These are phyloP conservation scores for Prionailurus viverrinus DNA, from an alignment of 2,113 vertebrate species.

Conservation along the genomic window DNA sequence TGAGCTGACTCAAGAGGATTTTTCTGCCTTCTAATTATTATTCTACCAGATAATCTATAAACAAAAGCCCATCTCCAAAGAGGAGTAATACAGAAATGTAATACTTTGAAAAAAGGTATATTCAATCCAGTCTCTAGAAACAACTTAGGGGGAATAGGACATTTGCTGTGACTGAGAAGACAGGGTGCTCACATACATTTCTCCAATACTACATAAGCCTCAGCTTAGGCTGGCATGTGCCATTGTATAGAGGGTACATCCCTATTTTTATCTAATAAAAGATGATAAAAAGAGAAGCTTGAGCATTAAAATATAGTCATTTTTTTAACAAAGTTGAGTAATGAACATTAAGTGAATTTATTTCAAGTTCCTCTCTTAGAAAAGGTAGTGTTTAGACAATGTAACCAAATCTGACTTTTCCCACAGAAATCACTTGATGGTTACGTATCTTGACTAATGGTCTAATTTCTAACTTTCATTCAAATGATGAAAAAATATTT, in stretches of 20 bases:
- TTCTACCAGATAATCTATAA: constrained; percentile 31
- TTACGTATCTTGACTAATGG: constrained; percentile 35
- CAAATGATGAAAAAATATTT: constrained; percentile 56
- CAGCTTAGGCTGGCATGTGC: neutral
- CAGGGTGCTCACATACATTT: neutral
- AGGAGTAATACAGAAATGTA: constrained; percentile 12
- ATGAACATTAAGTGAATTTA: constrained; percentile 9
- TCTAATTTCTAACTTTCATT: constrained; percentile 51
- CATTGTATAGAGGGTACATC: neutral
- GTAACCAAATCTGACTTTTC: constrained; percentile 15
- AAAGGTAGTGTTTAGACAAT: constrained; percentile 23
- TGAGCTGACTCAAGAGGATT: neutral
- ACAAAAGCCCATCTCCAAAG: constrained; percentile 47
- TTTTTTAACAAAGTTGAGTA: neutral
- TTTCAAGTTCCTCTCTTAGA: constrained; percentile 38
- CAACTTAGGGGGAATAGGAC: neutral
- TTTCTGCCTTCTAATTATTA: constrained; percentile 41
- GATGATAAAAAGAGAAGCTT: neutral
- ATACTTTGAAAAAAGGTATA: constrained; percentile 43
- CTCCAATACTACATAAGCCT: neutral
- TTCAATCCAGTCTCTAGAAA: constrained; percentile 30
- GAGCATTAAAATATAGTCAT: neutral
- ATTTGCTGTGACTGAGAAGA: constrained; percentile 18
- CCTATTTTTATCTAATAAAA: constrained; percentile 38
- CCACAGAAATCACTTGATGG: constrained; percentile 3